Evolutionary conservation across 2,113 vertebrate species (phyloP).

Genomic region (Antennarius striatus): DNA sequence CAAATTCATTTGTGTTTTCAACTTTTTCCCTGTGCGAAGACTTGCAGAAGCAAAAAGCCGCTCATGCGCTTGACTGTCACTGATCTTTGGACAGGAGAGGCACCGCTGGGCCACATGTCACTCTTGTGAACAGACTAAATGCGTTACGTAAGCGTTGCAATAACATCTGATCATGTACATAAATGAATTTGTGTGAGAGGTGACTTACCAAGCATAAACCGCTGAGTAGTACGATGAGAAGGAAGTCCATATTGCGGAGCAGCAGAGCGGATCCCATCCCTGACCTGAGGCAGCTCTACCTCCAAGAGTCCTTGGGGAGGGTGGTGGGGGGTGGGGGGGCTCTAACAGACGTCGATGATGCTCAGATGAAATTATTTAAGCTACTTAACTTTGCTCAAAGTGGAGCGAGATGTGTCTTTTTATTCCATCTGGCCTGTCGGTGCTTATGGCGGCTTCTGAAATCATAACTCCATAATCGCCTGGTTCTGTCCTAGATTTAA

Average conservation of each 20-base stretch:
- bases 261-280: constrained; percentile 88
- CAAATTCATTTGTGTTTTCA: no score
- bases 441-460: constrained; percentile 64
- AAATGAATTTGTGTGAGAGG: background rate
- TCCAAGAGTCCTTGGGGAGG: constrained; percentile 69
- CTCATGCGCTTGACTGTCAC: constrained; percentile 14
- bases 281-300: constrained; percentile 72
- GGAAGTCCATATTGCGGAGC: constrained; percentile 84
- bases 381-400: constrained; percentile 68
- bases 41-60: no score
- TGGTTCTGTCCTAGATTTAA: constrained; percentile 61
- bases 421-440: constrained; percentile 68
- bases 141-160: background rate
- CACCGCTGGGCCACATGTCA: no score
- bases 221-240: constrained; percentile 81
- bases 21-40: no score
- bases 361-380: constrained; percentile 53
- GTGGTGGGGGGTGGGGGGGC: constrained; percentile 1
- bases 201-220: constrained; percentile 89
- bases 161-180: background rate
- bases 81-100: background rate
- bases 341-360: constrained; percentile 52
- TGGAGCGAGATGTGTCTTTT: constrained; percentile 42
- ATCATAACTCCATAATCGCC: constrained; percentile 75
- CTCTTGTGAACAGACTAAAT: no score